A percentile compares a stretch with the other conserved stretches of the same genome.
Evolutionary conservation across 2,797 vertebrate species (phyloP).

Genomic region (Hemibagrus guttatus): DNA sequence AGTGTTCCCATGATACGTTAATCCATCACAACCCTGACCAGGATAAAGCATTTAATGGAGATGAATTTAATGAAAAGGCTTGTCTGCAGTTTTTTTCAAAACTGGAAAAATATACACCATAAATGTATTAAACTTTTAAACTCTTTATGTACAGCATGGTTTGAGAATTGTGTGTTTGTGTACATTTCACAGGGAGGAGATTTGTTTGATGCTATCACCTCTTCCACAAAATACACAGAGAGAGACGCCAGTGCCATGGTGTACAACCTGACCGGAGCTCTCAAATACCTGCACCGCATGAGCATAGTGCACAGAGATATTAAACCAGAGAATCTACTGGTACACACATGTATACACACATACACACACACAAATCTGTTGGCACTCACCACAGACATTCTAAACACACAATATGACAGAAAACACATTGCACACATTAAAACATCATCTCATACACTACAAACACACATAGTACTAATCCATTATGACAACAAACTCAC

Average conservation of each 20-base stretch:
- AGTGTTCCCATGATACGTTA: neutral
- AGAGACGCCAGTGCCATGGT: slow-evolving; percentile 96
- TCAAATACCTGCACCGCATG: slow-evolving; percentile 91
- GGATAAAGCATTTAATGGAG: neutral
- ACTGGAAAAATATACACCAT: neutral
- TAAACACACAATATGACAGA: neutral
- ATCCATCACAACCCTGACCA: neutral
- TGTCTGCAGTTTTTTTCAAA: neutral
- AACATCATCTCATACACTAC: neutral
- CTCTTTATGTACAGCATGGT: neutral
- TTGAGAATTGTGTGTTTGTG: neutral
- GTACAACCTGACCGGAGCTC: slow-evolving; percentile 90
- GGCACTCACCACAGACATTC: neutral
- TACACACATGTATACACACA: slow-evolving; percentile 58
- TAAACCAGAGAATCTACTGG: slow-evolving; percentile 97
- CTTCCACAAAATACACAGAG: slow-evolving; percentile 96
- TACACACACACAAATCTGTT: neutral
- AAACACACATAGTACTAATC: neutral
- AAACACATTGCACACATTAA: neutral
- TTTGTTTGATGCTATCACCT: slow-evolving; percentile 96
- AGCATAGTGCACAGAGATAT: slow-evolving; percentile 97
- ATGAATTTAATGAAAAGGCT: neutral
- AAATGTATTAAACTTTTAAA: neutral
- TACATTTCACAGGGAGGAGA: slow-evolving; percentile 85
- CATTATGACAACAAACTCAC: neutral